These are phyloP conservation scores for Tupiocoris notatus DNA, from an alignment of 2,888 invertebrate genomes.

Conservation along the genomic window DNA sequence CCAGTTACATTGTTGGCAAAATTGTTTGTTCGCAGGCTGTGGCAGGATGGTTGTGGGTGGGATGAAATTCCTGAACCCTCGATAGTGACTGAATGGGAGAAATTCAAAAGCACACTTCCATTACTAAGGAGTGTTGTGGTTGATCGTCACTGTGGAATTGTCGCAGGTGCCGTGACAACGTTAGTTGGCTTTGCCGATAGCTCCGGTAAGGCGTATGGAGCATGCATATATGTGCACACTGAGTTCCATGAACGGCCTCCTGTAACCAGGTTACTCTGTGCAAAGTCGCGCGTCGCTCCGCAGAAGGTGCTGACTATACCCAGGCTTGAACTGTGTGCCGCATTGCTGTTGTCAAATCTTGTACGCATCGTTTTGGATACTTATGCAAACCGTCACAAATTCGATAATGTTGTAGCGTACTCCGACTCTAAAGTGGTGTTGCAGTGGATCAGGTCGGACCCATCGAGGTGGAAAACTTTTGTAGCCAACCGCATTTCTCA, in stretches of 20 bases:
- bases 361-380: neutral
- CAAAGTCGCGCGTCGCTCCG: neutral
- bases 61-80: no score
- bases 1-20: neutral
- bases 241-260: neutral
- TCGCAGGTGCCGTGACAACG: neutral
- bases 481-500: slow-evolving; percentile 1
- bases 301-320: no score
- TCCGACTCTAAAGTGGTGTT: neutral
- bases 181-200: neutral
- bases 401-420: neutral
- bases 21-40: neutral
- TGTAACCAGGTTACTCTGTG: neutral
- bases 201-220: slow-evolving; percentile 43
- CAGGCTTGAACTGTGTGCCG: slow-evolving; percentile 9
- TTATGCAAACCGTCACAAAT: neutral
- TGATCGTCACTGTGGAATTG: neutral
- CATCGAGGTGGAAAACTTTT: neutral
- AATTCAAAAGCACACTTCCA: neutral
- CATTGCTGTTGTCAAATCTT: neutral
- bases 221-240: slow-evolving; percentile 35
- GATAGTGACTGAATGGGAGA: no score
- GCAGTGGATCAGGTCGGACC: neutral
- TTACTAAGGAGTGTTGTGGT: neutral
- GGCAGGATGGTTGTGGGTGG: no score